These are phyloP conservation scores for Corvus hawaiiensis DNA, from an alignment of 2,113 vertebrate species.

Conservation along the genomic window DNA sequence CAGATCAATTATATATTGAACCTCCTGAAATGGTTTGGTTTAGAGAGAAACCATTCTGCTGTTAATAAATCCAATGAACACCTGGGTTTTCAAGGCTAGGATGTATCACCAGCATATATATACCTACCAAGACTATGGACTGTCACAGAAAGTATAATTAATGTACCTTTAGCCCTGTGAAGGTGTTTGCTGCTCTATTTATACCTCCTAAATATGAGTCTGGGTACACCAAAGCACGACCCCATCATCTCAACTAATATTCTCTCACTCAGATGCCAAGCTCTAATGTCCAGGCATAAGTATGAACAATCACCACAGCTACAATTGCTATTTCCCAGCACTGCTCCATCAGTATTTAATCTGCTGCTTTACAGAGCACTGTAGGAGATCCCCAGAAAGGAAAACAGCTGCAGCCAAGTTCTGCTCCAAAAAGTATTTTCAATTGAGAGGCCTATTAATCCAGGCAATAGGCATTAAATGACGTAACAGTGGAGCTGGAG, in stretches of 20 bases:
- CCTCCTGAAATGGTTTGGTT: neutral
- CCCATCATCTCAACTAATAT: neutral
- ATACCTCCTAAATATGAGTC: neutral
- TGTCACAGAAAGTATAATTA: neutral
- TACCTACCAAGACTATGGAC: neutral
- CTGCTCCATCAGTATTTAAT: conserved; percentile 43
- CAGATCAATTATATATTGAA: neutral
- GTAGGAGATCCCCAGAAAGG: conserved; percentile 52
- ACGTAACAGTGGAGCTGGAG: conserved; percentile 25
- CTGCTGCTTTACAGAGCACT: conserved; percentile 41
- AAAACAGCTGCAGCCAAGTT: conserved; percentile 53
- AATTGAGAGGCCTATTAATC: conserved; percentile 44
- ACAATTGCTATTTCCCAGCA: conserved; percentile 20
- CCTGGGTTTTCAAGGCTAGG: neutral
- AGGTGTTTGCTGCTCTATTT: neutral
- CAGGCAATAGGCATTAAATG: conserved; percentile 42
- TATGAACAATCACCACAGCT: neutral
- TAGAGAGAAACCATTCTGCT: neutral
- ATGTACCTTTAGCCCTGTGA: neutral
- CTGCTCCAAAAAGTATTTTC: conserved; percentile 53
- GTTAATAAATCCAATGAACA: neutral
- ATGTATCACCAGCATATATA: neutral
- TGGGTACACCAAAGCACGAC: neutral
- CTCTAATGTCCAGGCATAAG: conserved; percentile 1
- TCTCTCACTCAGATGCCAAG: neutral